A percentile compares a stretch with the other conserved stretches of the same genome.
Evolutionary conservation across 1,140 invertebrate species (phyloP).

Genomic region (Papilio polyxenes): DNA sequence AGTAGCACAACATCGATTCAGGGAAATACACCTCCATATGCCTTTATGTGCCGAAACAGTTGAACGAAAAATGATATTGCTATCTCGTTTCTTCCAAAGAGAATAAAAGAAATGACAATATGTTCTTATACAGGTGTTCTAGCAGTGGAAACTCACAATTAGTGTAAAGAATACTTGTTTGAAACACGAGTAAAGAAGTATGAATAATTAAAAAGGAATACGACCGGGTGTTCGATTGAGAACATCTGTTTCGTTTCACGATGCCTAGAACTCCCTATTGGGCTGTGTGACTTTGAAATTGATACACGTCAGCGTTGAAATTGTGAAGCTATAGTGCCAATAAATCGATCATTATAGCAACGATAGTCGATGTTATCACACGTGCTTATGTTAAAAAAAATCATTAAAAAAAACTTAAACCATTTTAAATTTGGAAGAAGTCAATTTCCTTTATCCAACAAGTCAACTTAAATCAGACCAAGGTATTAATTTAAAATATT

Average conservation of each 20-base stretch:
- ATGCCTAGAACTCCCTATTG: constrained; percentile 45
- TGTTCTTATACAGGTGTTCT: background rate
- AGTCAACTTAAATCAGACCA: constrained; percentile 34
- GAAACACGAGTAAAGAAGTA: constrained; percentile 44
- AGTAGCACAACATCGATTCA: constrained; percentile 45
- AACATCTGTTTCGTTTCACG: constrained; percentile 57
- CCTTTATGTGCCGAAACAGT: background rate
- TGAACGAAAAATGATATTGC: background rate
- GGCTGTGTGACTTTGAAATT: constrained; percentile 60
- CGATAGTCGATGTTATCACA: constrained; percentile 38
- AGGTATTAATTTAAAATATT: constrained; percentile 43
- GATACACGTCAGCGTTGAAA: constrained; percentile 65
- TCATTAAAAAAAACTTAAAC: background rate
- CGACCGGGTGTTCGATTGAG: constrained; percentile 47
- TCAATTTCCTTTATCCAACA: background rate
- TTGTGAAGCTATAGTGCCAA: constrained; percentile 51
- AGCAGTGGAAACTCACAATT: background rate
- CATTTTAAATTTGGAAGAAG: background rate
- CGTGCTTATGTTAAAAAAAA: constrained; percentile 31
- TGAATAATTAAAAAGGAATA: constrained; percentile 63
- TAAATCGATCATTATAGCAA: constrained; percentile 58
- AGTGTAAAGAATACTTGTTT: background rate
- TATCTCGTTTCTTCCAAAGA: background rate
- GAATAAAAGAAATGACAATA: background rate
- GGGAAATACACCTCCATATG: constrained; percentile 37